Evolutionary conservation across 1,140 invertebrate genomes (phyloP), one percentile per base, ranked within the genome.

Genomic region (Charaxes varanes): DNA sequence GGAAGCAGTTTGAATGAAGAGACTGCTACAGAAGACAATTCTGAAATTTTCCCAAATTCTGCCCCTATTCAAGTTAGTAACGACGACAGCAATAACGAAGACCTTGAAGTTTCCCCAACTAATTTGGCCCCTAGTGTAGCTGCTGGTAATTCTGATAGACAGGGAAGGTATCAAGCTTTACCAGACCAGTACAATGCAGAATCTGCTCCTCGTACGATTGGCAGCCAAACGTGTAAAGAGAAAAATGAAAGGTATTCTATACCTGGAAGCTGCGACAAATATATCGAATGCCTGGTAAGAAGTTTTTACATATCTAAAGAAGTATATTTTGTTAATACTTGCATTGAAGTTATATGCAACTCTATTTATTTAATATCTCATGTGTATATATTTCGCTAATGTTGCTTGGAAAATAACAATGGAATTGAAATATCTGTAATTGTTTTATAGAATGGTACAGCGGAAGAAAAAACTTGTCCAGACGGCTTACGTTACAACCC

Each of bases 401-500:
- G 56, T 85, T 88, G 34, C 87, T n/a, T 90, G 17, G 92, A 10
- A 6, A 2, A 2, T 23, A 6, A 2, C 21, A 23, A n/a, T 23
- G 10, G 2, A n/a, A 23, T 23, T n/a, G 21, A 3, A 23, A 10
- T 23, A 3, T n/a, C n/a, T n/a, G n/a, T n/a, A n/a, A 21, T 23
- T 47, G 28, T 5, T 21, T 40, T 66, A 21, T 57, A 88, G 53
- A 90, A 95, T 44, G 93, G 93, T 0, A 87, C 90, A 6, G 71
- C 89, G 0, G 89, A 91, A 58, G 87, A 93, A 61, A 93, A 93
- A 60, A 56, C 91, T 2, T 96, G 95, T 47, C 93, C 93, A 0
- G 94, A 96, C 59, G 94, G 95, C 21, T 83, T 96, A 1, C 81
- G 93, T 0, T 96, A 93, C 79, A 94, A 95, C 67, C 87, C 92